Evolutionary conservation across 2,888 invertebrate species (phyloP).

Genomic region (Thecocarcelia acutangulata): DNA sequence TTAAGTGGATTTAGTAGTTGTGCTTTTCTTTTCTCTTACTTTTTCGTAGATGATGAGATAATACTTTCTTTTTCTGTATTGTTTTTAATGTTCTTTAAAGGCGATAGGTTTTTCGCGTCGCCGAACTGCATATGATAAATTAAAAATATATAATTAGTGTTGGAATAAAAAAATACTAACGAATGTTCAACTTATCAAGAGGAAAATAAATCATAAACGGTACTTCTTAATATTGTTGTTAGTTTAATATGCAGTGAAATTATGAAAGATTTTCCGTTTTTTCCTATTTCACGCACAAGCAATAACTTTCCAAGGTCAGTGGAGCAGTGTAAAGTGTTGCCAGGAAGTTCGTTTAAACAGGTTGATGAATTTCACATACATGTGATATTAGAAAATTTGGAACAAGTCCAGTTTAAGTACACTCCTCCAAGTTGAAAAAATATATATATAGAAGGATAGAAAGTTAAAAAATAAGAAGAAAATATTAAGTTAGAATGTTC

Average conservation of each 20-base stretch:
- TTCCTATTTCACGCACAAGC: conserved; percentile 42
- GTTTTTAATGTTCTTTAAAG: conserved; percentile 7
- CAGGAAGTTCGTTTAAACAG: neutral
- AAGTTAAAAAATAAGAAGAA: too few relatives aligned
- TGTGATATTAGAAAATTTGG: too few relatives aligned
- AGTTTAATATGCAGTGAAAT: neutral
- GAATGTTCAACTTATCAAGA: neutral
- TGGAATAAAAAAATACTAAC: too few relatives aligned
- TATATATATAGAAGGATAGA: too few relatives aligned
- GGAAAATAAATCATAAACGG: conserved; percentile 22
- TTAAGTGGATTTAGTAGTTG: neutral
- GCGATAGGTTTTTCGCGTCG: neutral
- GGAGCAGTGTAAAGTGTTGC: conserved; percentile 34
- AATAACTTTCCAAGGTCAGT: conserved; percentile 62
- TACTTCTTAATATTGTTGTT: conserved; percentile 28
- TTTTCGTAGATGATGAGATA: conserved; percentile 41
- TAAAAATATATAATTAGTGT: neutral
- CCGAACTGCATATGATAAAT: conserved; percentile 22
- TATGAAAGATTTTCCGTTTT: neutral
- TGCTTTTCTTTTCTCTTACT: conserved; percentile 20
- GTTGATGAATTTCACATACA: too few relatives aligned
- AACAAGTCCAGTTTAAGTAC: too few relatives aligned
- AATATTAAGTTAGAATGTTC: too few relatives aligned
- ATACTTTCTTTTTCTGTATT: conserved; percentile 17
- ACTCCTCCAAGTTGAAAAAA: too few relatives aligned